Conservation (phyloP, 1,140 invertebrate genomes). For the Danaus plexippus region DNA sequence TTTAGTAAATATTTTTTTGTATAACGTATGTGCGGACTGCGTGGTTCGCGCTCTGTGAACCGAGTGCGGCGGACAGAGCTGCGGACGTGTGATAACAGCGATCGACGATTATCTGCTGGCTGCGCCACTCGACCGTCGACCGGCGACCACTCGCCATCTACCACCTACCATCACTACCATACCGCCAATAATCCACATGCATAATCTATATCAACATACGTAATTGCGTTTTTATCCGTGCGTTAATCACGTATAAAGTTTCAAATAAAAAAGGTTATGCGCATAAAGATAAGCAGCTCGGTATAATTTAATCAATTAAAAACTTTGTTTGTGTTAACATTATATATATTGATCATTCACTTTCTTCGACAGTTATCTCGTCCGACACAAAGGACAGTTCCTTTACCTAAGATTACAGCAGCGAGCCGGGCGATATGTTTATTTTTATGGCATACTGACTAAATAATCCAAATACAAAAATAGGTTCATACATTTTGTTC, state of each 20-base stretch:
- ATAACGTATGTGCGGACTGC: constrained; percentile 5
- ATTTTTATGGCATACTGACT: no score
- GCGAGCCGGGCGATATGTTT: neutral
- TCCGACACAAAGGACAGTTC: constrained; percentile 49
- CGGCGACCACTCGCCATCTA: constrained; percentile 13
- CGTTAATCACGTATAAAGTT: neutral
- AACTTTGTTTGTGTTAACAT: constrained; percentile 51
- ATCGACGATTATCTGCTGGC: constrained; percentile 58
- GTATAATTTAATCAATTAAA: constrained; percentile 50
- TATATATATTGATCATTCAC: constrained; percentile 51
- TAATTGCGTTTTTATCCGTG: no score
- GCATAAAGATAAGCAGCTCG: constrained; percentile 33
- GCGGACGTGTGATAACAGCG: constrained; percentile 58
- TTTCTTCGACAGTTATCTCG: constrained; percentile 48
- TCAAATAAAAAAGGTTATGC: constrained; percentile 13
- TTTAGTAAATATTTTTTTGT: neutral
- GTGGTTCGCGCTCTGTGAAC: constrained; percentile 27
- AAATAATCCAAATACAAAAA: no score
- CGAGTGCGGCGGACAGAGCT: constrained; percentile 48
- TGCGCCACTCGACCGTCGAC: constrained; percentile 23
- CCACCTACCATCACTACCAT: constrained; percentile 1
- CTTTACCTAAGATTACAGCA: constrained; percentile 39
- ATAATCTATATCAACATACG: constrained; percentile 7
- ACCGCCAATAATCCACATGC: neutral
- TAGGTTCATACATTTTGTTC: no score